Base-by-base conservation (phyloP, 2,797 vertebrate species). In the Odontamblyopus rebecca region DNA sequence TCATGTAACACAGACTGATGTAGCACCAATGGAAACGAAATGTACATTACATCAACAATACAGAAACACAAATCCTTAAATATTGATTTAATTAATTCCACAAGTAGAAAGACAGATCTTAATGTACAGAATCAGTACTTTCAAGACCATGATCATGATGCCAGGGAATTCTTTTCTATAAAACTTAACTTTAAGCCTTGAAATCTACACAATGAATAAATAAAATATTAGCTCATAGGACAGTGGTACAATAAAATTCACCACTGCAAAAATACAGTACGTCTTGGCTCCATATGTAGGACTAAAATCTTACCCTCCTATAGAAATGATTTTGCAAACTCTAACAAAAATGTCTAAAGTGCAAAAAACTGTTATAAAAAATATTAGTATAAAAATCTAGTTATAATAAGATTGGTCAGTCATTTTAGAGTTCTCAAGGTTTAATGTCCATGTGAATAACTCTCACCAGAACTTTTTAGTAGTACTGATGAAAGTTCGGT, bases 241-340 rank as follows among this genome's bases (percentile, higher is more conserved):
- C 89, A 78, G 77, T 82, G 75, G 29, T 30, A 77, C 89, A 78
- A 80, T 73, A 82, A 85, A 48, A 54, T 81, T 89, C 74, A 59
- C 79, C 68, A 79, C 83, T 82, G 86, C 92, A 90, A 91, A 89
- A 93, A 92, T 91, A 93, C 84, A 93, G 78, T 84, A 90, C 81
- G 78, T 80, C 76, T 88, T 86, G 68, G 76, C 78, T 86, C 89
- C 71, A 89, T 73, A 80, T 83, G 74, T 68, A 84, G 81, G 90
- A 85, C 86, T 88, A 66, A 78, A 89, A 89, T 82, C 74, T 73
- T 44, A 81, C 72, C 77, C 82, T 67, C 84, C 68, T 85, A 82
- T 88, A 91, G 74, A 84, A 87, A 82, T 82, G 72, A 80, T 85
- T 78, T 73, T 78, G 85, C 19, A 72, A 83, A 88, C 75, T 81